phyloP scores from a whole-genome alignment of 2,113 vertebrate species.

The Megaleporinus macrocephalus region DNA sequence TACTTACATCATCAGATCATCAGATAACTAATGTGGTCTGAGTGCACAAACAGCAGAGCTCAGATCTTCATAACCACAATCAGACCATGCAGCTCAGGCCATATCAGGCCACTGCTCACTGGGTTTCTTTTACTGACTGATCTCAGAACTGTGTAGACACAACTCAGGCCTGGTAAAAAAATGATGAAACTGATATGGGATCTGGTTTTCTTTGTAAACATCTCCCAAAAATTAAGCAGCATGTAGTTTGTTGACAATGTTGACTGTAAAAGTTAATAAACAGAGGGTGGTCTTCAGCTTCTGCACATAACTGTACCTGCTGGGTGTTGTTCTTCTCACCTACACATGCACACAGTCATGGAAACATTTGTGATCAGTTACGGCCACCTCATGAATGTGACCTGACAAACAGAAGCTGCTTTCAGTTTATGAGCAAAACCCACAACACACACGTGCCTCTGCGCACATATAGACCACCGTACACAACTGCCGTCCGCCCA shows the following conservation, averaged over 20 bases:
- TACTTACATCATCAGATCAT: too few relatives aligned
- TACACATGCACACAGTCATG: not conserved
- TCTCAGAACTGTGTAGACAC: not conserved
- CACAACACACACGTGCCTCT: not conserved
- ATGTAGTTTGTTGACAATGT: too few relatives aligned
- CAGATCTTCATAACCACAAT: not conserved
- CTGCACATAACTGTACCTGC: too few relatives aligned
- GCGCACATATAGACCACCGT: not conserved
- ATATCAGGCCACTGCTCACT: too few relatives aligned
- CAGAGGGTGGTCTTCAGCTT: too few relatives aligned
- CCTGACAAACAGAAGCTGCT: not conserved
- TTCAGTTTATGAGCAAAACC: not conserved
- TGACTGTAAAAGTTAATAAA: too few relatives aligned
- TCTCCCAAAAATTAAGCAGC: too few relatives aligned
- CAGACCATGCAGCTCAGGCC: not conserved
- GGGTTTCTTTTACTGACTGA: too few relatives aligned
- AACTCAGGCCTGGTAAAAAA: not conserved
- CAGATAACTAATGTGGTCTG: too few relatives aligned
- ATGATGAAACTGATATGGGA: too few relatives aligned
- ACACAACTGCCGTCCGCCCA: not conserved
- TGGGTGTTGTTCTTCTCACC: not conserved
- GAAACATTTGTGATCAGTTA: not conserved
- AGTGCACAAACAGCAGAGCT: too few relatives aligned
- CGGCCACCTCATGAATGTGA: not conserved
- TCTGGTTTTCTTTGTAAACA: too few relatives aligned